phyloP scores from a whole-genome alignment of 2,888 invertebrate species.

The Hedychridium roseum region DNA sequence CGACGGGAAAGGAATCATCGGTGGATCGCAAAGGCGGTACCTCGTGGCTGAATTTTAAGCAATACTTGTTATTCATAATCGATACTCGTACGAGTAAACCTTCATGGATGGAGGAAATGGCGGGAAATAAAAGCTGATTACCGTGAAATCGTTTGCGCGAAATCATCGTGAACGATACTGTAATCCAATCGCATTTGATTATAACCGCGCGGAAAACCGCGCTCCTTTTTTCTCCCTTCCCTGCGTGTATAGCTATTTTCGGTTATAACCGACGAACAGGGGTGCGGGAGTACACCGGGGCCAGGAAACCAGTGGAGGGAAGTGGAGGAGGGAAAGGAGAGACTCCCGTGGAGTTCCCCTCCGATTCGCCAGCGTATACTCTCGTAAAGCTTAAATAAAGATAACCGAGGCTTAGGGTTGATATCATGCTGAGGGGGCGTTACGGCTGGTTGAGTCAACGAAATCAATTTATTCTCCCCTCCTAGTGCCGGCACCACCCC shows the following conservation, averaged over 20 bases:
- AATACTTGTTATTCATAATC: too few relatives aligned
- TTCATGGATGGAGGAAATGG: too few relatives aligned
- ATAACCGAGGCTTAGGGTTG: slow-evolving; percentile 63
- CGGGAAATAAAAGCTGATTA: too few relatives aligned
- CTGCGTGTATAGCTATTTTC: slow-evolving; percentile 11
- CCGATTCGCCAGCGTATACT: slow-evolving; percentile 52
- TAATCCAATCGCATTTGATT: slow-evolving; percentile 10
- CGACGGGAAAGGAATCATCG: too few relatives aligned
- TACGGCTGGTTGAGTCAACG: slow-evolving; percentile 63
- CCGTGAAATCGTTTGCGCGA: too few relatives aligned
- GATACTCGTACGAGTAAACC: too few relatives aligned
- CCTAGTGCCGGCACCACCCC: slow-evolving; percentile 26
- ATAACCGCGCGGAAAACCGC: slow-evolving; percentile 16
- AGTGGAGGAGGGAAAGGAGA: slow-evolving; percentile 25
- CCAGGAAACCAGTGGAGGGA: slow-evolving; percentile 9
- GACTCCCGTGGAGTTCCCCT: slow-evolving; percentile 44
- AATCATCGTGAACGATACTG: too few relatives aligned
- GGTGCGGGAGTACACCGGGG: slow-evolving; percentile 14
- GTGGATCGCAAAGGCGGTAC: too few relatives aligned
- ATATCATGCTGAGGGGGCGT: slow-evolving; percentile 62
- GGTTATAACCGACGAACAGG: slow-evolving; percentile 30
- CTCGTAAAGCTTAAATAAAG: slow-evolving; percentile 63
- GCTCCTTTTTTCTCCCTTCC: slow-evolving; percentile 14
- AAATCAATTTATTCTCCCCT: slow-evolving; percentile 63
- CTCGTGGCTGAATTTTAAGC: too few relatives aligned